Base-by-base conservation (phyloP, 2,797 vertebrate species). In the Typhlichthys eigenmanni region DNA sequence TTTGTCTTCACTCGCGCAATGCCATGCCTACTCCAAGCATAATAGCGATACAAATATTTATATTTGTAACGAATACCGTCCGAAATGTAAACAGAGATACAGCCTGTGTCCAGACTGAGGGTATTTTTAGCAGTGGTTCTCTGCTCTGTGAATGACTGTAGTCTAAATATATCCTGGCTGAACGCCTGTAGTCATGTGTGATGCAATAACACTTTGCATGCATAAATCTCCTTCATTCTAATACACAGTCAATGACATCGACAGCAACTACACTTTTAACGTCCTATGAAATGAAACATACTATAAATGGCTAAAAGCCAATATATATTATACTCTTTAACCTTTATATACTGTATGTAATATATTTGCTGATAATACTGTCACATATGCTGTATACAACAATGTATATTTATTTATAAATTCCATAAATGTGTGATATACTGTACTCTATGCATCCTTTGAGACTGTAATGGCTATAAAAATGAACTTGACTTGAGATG, bases 151-250 rank as follows among this genome's bases (percentile, higher is more conserved):
- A 32, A 5, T 65, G 46, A 66, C 55, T 56, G 6, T 43, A 1
- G 48, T 65, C 29, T 58, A 13, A 57, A 68, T 57, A 57, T 57
- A 58, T 46, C 19, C 17, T 46, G 58, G 58, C 58, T 58, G 13
- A 19, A 24, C 47, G 19, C 29, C 24, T 14, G 10, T n/a, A 6
- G 9, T 29, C 34, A 24, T 51, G 29, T 17, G 7, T 49, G n/a
- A 50, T 38, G 29, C n/a, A 19, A 14, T 16, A 48, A 59, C 19
- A 19, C 19, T 24, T 47, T 2, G 13, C 45, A 34, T 50, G 8
- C n/a, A n/a, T 50, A 24, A n/a, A n/a, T 49, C 58, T 49, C 34
- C 38, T 56, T 34, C 46, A 13, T 48, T 9, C 32, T 47, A 48
- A 59, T 48, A 14, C 46, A 34, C 53, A 13, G 53, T 55, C 53